Conservation (phyloP, 2,113 vertebrate species). For the Boleophthalmus pectinirostris region DNA sequence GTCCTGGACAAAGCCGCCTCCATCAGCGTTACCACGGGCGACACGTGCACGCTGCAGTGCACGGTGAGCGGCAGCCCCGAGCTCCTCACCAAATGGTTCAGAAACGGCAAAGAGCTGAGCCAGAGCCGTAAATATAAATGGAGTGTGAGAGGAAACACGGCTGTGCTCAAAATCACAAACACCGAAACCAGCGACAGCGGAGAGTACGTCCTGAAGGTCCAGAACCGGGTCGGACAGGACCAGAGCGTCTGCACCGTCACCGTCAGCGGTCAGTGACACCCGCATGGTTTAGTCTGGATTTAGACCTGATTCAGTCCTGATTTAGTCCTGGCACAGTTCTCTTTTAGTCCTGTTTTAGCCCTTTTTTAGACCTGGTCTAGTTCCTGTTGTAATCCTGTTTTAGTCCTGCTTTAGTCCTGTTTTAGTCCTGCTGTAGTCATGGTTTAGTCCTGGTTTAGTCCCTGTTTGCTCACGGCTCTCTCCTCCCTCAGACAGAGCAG, state of each 20-base stretch:
- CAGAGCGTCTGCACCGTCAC: constrained; percentile 86
- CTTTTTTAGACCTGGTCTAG: neutral
- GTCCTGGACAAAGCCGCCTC: constrained; percentile 87
- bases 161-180: constrained; percentile 87
- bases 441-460: neutral
- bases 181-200: constrained; percentile 87
- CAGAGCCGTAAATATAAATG: constrained; percentile 91
- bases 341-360: neutral
- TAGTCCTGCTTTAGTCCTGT: neutral
- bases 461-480: neutral
- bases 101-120: constrained; percentile 85
- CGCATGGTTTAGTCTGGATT: neutral
- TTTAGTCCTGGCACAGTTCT: neutral
- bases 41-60: constrained; percentile 87
- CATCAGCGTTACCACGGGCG: constrained; percentile 90
- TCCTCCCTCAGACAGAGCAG: constrained; percentile 84
- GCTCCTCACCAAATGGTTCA: constrained; percentile 94
- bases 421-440: neutral
- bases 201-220: constrained; percentile 90
- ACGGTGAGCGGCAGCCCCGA: constrained; percentile 89
- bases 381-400: neutral
- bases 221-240: constrained; percentile 90
- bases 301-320: neutral
- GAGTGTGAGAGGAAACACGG: constrained; percentile 86
- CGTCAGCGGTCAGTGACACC: constrained; percentile 80